Evolutionary conservation across 2,888 invertebrate genomes (phyloP), one percentile per base, ranked within the genome.

Genomic region (Anticlea derivata): DNA sequence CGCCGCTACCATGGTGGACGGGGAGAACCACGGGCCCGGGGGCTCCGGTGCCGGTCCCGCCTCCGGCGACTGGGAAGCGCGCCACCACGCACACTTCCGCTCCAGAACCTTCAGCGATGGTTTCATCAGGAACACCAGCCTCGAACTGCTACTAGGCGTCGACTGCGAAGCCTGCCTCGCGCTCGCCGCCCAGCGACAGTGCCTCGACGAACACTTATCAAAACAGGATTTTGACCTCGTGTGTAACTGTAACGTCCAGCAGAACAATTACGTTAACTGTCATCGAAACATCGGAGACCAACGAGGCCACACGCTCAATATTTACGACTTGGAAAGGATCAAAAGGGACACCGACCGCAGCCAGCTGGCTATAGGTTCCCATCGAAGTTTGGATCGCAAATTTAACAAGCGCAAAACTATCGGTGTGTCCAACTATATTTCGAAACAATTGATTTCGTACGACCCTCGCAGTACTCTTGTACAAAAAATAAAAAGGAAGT

Each of bases 91-190:
- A 29, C 83, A 87, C 57, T 89, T 89, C 59, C 83, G 91, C 40
- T 90, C 91, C 5, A 79, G 91, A 12, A 91, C 91, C 2, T 89
- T 91, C 63, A 91, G 91, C 61, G 91, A 91, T 49, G 91, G 91
- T 38, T 91, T 91, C 65, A 83, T 91, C 53, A 76, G 88, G 55
- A 91, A 91, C 65, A 86, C 88, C 26, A 91, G 91, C 63, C 84
- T 91, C 17, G 91, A 91, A 58, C 79, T 91, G 1, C 73, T 91
- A 2, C 82, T 91, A 1, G 91, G 91, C n/a, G 88, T 90, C 11
- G 90, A 91, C 58, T 91, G 91, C 59, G 91, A 91, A 61, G 89
- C 91, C 37, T 91, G 91, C 48, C 80, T 88, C 35, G 89, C 90
- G 5, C 71, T 91, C 33, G 88, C 89, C 7, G 79, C 89, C 17